These are phyloP conservation scores for Sciurus carolinensis DNA, from an alignment of 2,797 vertebrate species.

Conservation along the genomic window DNA sequence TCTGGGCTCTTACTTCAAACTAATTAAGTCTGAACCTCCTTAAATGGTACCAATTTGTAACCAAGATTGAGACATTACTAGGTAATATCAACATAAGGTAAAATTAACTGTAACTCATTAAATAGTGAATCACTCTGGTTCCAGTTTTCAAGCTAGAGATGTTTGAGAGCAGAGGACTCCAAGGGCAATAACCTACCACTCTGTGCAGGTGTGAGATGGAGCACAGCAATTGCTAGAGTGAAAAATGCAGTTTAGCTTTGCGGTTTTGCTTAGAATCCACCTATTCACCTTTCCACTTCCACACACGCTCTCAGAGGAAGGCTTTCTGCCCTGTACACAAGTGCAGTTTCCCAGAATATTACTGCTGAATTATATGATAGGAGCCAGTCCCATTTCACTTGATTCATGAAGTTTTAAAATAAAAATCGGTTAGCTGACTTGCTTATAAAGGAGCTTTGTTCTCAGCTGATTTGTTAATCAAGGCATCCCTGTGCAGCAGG, in stretches of 20 bases:
- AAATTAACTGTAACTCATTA: background rate
- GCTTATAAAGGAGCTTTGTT: slow-evolving; percentile 66
- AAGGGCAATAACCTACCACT: background rate
- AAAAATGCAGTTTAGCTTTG: background rate
- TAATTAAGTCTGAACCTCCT: background rate
- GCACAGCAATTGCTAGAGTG: background rate
- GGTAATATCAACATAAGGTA: background rate
- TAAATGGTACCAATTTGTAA: background rate
- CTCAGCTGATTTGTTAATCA: slow-evolving; percentile 12
- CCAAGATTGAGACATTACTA: background rate
- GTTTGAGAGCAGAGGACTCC: background rate
- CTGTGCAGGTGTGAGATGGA: background rate
- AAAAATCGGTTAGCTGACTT: slow-evolving; percentile 57
- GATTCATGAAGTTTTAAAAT: slow-evolving; percentile 65
- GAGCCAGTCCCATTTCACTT: slow-evolving; percentile 22
- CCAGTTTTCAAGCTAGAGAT: background rate
- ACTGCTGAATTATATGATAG: background rate
- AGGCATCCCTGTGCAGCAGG: slow-evolving; percentile 9
- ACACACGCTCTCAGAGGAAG: background rate
- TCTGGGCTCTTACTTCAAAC: background rate
- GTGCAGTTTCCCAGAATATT: background rate
- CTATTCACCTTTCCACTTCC: background rate
- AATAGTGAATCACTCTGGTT: background rate
- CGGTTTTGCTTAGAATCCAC: background rate
- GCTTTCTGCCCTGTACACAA: background rate